phyloP scores from a whole-genome alignment of 2,888 invertebrate species.

The Sphaerophoria rueppellii region DNA sequence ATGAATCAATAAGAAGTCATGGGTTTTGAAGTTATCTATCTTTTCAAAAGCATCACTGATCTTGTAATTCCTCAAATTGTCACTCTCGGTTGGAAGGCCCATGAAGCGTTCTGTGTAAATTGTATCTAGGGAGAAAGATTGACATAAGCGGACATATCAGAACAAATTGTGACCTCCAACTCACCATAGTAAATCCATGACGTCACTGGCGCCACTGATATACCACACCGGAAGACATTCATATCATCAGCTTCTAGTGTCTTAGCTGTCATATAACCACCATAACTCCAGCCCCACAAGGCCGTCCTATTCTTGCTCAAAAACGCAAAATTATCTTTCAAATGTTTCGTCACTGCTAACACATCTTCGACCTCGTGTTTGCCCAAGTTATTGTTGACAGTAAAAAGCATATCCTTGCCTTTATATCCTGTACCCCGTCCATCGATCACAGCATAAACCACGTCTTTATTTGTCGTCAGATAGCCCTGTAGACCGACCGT shows the following conservation, averaged over 20 bases:
- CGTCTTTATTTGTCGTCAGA: slow-evolving; percentile 87
- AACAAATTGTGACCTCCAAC: not conserved
- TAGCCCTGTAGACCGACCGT: slow-evolving; percentile 86
- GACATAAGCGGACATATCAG: not conserved
- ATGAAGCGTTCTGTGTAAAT: slow-evolving; percentile 97
- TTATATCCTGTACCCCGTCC: slow-evolving; percentile 91
- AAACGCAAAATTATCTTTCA: slow-evolving; percentile 75
- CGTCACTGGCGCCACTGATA: slow-evolving; percentile 96
- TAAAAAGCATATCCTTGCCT: slow-evolving; percentile 90
- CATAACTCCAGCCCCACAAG: slow-evolving; percentile 91
- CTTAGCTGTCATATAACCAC: slow-evolving; percentile 93
- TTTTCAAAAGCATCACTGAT: slow-evolving; percentile 87
- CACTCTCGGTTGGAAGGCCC: slow-evolving; percentile 89
- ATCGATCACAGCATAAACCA: slow-evolving; percentile 92
- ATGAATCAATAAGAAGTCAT: slow-evolving; percentile 91
- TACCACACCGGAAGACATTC: slow-evolving; percentile 91
- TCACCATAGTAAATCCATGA: slow-evolving; percentile 91
- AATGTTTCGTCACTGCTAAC: slow-evolving; percentile 85
- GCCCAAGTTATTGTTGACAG: slow-evolving; percentile 91
- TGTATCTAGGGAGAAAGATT: slow-evolving; percentile 86
- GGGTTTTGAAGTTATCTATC: slow-evolving; percentile 87
- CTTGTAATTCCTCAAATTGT: slow-evolving; percentile 89
- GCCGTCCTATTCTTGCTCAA: slow-evolving; percentile 78
- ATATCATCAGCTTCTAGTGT: slow-evolving; percentile 87
- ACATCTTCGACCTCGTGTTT: slow-evolving; percentile 94